Base-by-base conservation (phyloP, 2,888 invertebrate genomes). In the Hyposoter dolosus region DNA sequence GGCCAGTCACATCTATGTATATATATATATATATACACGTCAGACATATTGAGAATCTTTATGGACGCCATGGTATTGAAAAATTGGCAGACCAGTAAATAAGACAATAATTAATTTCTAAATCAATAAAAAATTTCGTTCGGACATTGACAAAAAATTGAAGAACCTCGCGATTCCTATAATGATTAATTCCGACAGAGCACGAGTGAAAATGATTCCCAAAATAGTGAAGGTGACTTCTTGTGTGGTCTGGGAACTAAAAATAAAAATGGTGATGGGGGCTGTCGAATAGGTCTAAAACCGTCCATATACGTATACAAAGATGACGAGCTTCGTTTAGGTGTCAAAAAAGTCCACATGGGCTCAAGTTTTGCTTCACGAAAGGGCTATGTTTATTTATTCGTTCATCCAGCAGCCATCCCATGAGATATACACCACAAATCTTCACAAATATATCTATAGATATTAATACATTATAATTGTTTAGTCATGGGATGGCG, bases 361-460 rank as follows among this genome's bases (percentile, higher is more conserved):
- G 45, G 63, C n/a, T 60, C 19, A n/a, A 66, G 68, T 50, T 72
- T 68, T 56, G 77, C 50, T 71, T 32, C 71, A 23, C 71, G 65
- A 77, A 50, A 47, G 40, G 40, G 40, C 23, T 60, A 40, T 65
- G 85, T 85, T 85, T 85, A 82, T 85, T 85, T 85, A 85, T 82
- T 79, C 82, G 75, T 76, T 80, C 60, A 40, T 66, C 76, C 47
- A 32, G 19, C 47, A 32, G 28, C 45, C 63, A 77, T 65, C 71
- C 53, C 75, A 65, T 17, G 12, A 28, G 50, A 63, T 56, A 71
- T 74, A 47, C 65, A 35, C 19, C 35, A 75, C 19, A 47, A 2
- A 40, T 45, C 35, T 35, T 35, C 35, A 35, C 35, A 35, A 75
- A 56, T 40, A n/a, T n/a, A n/a, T n/a, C n/a, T n/a, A n/a, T n/a